Conservation (phyloP, 1,140 invertebrate genomes). For the Vollenhovia emeryi region DNA sequence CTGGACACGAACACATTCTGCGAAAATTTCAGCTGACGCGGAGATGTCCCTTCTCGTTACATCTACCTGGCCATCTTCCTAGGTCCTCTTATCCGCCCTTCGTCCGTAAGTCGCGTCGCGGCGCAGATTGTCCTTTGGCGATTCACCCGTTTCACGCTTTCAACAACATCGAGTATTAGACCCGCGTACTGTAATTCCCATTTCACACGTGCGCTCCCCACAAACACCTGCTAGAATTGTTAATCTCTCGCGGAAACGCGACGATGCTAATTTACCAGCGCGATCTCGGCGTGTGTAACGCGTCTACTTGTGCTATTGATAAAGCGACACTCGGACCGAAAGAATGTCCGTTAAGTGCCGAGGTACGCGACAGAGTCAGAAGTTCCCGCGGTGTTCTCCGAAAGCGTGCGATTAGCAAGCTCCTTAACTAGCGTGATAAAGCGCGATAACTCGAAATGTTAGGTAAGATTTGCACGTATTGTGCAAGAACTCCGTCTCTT, state of each 20-base stretch:
- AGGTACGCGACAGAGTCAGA: constrained; percentile 3
- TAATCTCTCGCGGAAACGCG: neutral
- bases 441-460: constrained; percentile 45
- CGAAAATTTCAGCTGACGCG: constrained; percentile 55
- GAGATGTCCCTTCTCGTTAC: constrained; percentile 32
- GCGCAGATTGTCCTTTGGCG: neutral
- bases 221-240: neutral
- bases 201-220: neutral
- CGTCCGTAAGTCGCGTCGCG: constrained; percentile 60
- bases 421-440: too few relatives aligned
- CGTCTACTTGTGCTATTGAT: neutral
- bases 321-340: neutral
- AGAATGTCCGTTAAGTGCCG: neutral
- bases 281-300: neutral
- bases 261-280: neutral
- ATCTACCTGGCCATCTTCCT: constrained; percentile 19
- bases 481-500: neutral
- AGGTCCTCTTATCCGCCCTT: constrained; percentile 63
- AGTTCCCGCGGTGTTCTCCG: neutral
- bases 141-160: neutral
- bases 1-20: neutral
- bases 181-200: neutral
- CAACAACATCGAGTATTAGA: neutral
- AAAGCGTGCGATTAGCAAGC: constrained; percentile 28
- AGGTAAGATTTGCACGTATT: constrained; percentile 46